A percentile compares a stretch with the other conserved stretches of the same genome.
phyloP scores from a whole-genome alignment of 2,888 invertebrate species.

The Synergus umbraculus region DNA sequence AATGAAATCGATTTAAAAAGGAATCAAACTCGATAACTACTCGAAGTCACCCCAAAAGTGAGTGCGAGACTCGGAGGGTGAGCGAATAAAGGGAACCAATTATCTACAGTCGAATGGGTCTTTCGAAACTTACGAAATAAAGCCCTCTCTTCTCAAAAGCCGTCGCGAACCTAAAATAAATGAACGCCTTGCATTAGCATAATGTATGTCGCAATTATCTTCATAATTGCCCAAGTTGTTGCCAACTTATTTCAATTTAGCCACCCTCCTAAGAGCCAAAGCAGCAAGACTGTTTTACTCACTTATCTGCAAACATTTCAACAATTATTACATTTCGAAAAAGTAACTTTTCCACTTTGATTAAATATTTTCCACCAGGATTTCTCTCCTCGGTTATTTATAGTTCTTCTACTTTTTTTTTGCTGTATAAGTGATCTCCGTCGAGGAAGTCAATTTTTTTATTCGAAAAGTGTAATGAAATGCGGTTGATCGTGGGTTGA shows the following conservation, averaged over 20 bases:
- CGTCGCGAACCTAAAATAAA: conserved; percentile 64
- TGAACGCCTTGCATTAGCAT: conserved; percentile 70
- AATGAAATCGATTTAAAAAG: conserved; percentile 15
- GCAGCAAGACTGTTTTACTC: not conserved
- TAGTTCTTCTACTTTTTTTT: not conserved
- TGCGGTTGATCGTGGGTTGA: conserved; percentile 39
- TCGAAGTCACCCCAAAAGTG: conserved; percentile 29
- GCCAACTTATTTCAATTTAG: conserved; percentile 70
- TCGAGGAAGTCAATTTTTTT: not conserved
- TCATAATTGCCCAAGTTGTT: conserved; percentile 73
- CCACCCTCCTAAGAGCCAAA: conserved; percentile 47
- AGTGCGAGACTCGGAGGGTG: conserved; percentile 2
- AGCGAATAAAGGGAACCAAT: conserved; percentile 52
- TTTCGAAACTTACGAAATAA: conserved; percentile 66
- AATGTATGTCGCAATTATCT: conserved; percentile 74
- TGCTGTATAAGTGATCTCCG: not conserved
- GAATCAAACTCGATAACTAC: conserved; percentile 28
- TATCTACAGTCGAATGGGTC: conserved; percentile 59
- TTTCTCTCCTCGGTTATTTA: not conserved
- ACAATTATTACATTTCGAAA: not conserved
- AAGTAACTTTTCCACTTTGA: not conserved
- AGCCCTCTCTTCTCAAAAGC: conserved; percentile 56
- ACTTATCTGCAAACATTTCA: not conserved
- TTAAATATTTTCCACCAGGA: not conserved
- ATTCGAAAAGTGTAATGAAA: conserved; percentile 45